Evolutionary conservation across 2,113 vertebrate species (phyloP).

Genomic region (Ameiurus melas): DNA sequence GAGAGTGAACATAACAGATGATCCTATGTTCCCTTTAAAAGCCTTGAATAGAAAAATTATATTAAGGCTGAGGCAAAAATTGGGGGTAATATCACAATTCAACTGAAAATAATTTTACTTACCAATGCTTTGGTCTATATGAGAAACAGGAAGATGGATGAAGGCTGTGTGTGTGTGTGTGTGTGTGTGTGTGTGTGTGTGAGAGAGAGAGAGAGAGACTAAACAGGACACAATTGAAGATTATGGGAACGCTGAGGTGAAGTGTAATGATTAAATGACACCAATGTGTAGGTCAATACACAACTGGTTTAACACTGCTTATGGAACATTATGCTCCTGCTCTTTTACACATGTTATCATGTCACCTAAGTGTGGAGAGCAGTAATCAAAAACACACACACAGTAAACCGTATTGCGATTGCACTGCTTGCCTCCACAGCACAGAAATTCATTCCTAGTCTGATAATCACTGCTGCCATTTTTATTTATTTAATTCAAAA

Average conservation of each 20-base stretch:
- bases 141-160: neutral
- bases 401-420: neutral
- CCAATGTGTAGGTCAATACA: constrained; percentile 8
- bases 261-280: neutral
- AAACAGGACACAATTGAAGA: neutral
- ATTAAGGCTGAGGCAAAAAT: constrained; percentile 37
- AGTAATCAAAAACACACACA: neutral
- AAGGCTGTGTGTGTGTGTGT: too few species aligned
- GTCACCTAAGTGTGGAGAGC: neutral
- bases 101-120: neutral
- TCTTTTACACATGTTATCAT: neutral
- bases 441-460: neutral
- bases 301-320: constrained; percentile 6
- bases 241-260: neutral
- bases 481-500: too few species aligned
- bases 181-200: neutral
- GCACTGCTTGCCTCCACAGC: neutral
- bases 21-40: constrained; percentile 11
- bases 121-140: neutral
- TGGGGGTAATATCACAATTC: neutral
- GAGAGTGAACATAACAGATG: neutral
- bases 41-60: neutral
- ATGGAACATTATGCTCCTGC: neutral
- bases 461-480: neutral
- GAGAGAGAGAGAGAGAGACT: neutral